Evolutionary conservation across 1,140 invertebrate genomes (phyloP), one percentile per base, ranked within the genome.

Genomic region (Calliphora vicina): DNA sequence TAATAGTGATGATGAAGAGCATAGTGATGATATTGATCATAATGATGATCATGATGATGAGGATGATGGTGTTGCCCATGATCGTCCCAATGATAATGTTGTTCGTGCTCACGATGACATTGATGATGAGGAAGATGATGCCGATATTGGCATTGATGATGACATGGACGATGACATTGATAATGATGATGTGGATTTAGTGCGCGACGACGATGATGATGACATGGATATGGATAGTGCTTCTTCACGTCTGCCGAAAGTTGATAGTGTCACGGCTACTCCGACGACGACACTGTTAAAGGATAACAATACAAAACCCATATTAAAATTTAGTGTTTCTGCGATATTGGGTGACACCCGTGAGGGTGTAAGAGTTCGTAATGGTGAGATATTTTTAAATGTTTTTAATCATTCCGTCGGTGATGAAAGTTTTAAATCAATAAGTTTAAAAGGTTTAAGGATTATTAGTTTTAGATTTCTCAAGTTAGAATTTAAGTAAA

Each of bases 281-380:
- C 88, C 88, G 80, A 85, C 88, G n/a, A 84, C 85, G 8, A 90
- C 89, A 57, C 87, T 90, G 20, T 84, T 90, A 17, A 90, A 90
- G 87, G 90, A 90, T 87, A 89, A 84, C 84, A 91, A 89, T 84
- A 91, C 86, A 83, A 96, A 96, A 86, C 96, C 96, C 0, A 93
- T 96, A 85, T 92, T 98, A 83, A 98, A 98, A 91, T 98, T 98
- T 91, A 97, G 97, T 93, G 96, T 98, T 82, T 97, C 94, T 92
- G 96, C 96, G 17, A 98, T 98, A 85, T 92, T 98, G 67, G 96
- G 96, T n/a, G 92, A 91, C 80, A 91, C 89, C 27, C 88, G 90
- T 8, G 85, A 92, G 87, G 87, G 92, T 88, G 85, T 91, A 80
- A 86, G 88, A 85, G 87, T 91, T 42, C 84, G 90, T 83, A 91